Evolutionary conservation across 2,797 vertebrate genomes (phyloP).

Genomic region (Macrochelys suwanniensis): DNA sequence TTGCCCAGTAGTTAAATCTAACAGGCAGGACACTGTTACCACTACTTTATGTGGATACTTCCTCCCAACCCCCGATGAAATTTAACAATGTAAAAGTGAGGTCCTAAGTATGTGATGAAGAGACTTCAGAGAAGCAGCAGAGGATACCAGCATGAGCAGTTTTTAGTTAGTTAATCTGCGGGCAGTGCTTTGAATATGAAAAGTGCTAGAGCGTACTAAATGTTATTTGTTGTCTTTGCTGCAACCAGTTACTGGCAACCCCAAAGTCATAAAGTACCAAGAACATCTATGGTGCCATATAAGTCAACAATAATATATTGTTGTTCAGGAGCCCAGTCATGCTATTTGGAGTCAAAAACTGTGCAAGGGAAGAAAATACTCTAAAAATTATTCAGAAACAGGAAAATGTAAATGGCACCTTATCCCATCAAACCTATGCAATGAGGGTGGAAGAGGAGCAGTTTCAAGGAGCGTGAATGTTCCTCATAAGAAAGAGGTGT

Average conservation of each 20-base stretch:
- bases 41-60: neutral
- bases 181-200: neutral
- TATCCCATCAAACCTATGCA: neutral
- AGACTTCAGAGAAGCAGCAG: neutral
- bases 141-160: neutral
- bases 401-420: neutral
- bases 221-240: neutral
- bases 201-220: neutral
- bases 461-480: neutral
- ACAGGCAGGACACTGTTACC: neutral
- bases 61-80: rapidly evolving
- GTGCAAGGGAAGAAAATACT: rapidly evolving
- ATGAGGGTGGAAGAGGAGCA: neutral
- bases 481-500: conserved; percentile 40
- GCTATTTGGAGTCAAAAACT: neutral
- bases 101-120: neutral
- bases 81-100: neutral
- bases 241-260: neutral
- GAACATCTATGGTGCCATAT: neutral
- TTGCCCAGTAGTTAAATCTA: neutral
- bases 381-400: neutral
- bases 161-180: rapidly evolving
- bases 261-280: neutral
- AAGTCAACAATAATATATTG: neutral
- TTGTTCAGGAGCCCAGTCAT: neutral